Conservation (phyloP, 2,888 invertebrate species). For the Ryuthela nishihirai region DNA sequence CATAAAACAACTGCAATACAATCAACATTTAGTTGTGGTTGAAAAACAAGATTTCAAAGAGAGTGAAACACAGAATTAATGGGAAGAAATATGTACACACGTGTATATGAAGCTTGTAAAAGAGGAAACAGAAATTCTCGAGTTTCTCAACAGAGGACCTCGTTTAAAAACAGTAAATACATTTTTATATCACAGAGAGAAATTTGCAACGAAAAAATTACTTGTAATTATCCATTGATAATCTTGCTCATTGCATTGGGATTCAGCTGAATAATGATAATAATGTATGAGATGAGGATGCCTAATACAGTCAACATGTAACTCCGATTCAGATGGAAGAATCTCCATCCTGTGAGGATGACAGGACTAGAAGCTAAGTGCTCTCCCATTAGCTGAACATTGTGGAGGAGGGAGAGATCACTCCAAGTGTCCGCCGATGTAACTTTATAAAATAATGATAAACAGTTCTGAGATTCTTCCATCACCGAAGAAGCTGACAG, state of each 20-base stretch:
- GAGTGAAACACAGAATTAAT: too few relatives aligned
- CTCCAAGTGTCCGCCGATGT: background rate
- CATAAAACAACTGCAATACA: too few relatives aligned
- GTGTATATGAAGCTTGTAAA: too few relatives aligned
- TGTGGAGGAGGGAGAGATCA: background rate
- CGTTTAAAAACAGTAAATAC: too few relatives aligned
- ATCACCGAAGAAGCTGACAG: conserved; percentile 11
- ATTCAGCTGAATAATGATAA: conserved; percentile 20
- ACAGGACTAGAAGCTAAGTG: conserved; percentile 4
- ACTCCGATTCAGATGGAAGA: conserved; percentile 12
- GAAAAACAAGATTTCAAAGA: too few relatives aligned
- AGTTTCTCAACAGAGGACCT: too few relatives aligned
- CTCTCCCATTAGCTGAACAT: conserved; percentile 9
- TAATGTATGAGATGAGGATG: conserved; percentile 16
- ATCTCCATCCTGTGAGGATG: conserved; percentile 20
- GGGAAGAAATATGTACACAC: too few relatives aligned
- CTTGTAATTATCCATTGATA: conserved; percentile 9
- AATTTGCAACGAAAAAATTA: too few relatives aligned
- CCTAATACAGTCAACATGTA: conserved; percentile 24
- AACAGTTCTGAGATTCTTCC: conserved; percentile 12
- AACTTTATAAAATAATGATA: conserved; percentile 5
- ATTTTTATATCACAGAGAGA: too few relatives aligned
- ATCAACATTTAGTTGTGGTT: too few relatives aligned
- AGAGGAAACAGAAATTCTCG: too few relatives aligned
- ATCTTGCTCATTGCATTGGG: conserved; percentile 10